Percentiles rank a stretch among this genome's conserved stretches.
phyloP scores from a whole-genome alignment of 1,140 invertebrate species.

The Pogonus chalceus region DNA sequence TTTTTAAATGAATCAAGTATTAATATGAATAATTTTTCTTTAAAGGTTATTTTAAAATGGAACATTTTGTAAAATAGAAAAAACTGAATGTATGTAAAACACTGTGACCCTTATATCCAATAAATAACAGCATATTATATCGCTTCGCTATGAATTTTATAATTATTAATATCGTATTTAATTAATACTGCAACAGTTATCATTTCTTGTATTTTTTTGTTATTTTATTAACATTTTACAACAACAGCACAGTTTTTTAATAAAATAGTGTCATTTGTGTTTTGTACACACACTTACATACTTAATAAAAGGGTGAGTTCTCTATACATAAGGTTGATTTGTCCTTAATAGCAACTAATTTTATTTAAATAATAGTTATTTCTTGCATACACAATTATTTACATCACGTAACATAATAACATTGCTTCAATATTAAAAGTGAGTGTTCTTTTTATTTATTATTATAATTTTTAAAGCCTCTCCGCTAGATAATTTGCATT shows the following conservation, averaged over 20 bases:
- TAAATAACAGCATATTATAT: neutral
- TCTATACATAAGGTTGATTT: too few relatives aligned
- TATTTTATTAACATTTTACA: neutral
- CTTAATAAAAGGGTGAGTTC: too few relatives aligned
- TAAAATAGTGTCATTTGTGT: neutral
- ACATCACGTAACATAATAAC: neutral
- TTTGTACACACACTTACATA: too few relatives aligned
- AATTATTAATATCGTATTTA: neutral
- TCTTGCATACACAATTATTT: too few relatives aligned
- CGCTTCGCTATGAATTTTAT: neutral
- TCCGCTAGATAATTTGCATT: neutral
- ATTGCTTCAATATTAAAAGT: neutral
- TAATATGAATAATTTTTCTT: too few relatives aligned
- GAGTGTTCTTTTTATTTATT: too few relatives aligned
- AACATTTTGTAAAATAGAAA: too few relatives aligned
- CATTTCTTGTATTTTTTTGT: too few relatives aligned
- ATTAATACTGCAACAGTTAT: constrained; percentile 2
- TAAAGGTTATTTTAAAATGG: too few relatives aligned
- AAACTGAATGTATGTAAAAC: neutral
- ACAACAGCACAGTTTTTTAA: neutral
- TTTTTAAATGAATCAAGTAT: too few relatives aligned
- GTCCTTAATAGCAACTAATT: too few relatives aligned
- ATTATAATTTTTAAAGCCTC: neutral
- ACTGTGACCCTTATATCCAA: constrained; percentile 1
- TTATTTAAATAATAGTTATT: too few relatives aligned